Percentiles rank a stretch among this genome's conserved stretches.
These are phyloP conservation scores for Griposia aprilina DNA, from an alignment of 2,888 invertebrate genomes.

Conservation along the genomic window DNA sequence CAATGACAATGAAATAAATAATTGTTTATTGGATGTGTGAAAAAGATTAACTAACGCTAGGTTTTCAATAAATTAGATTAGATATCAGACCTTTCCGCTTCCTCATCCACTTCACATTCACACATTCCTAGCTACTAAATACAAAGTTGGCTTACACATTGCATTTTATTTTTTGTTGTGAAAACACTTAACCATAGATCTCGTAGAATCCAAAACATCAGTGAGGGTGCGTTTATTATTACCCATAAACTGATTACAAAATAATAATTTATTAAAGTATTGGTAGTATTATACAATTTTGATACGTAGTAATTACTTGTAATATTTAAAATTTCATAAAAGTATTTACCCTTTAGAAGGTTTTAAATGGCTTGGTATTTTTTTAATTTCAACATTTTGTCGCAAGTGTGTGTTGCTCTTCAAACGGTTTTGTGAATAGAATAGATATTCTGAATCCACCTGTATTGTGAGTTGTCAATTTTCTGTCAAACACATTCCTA, in stretches of 20 bases:
- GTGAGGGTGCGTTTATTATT: constrained; percentile 43
- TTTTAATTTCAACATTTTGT: not conserved
- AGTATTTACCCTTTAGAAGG: not conserved
- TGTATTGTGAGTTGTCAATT: constrained; percentile 82
- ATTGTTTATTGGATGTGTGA: not conserved
- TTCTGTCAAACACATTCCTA: constrained; percentile 70
- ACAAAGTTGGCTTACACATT: not conserved
- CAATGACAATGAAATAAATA: not conserved
- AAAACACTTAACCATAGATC: constrained; percentile 21
- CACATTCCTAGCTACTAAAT: not conserved
- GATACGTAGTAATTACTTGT: not conserved
- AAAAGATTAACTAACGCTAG: not conserved
- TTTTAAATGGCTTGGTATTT: not conserved
- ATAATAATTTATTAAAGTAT: not conserved
- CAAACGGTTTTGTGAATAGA: not conserved
- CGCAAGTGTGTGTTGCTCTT: not conserved
- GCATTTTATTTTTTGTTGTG: not conserved
- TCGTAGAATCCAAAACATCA: not conserved
- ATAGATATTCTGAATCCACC: constrained; percentile 22
- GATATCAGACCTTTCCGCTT: not conserved
- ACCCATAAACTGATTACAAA: no score
- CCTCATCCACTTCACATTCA: not conserved
- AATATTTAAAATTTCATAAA: no score
- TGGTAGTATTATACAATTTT: not conserved
- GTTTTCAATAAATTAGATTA: not conserved